Evolutionary conservation across 1,140 invertebrate genomes (phyloP), one percentile per base, ranked within the genome.

Genomic region (Caenorhabditis remanei): DNA sequence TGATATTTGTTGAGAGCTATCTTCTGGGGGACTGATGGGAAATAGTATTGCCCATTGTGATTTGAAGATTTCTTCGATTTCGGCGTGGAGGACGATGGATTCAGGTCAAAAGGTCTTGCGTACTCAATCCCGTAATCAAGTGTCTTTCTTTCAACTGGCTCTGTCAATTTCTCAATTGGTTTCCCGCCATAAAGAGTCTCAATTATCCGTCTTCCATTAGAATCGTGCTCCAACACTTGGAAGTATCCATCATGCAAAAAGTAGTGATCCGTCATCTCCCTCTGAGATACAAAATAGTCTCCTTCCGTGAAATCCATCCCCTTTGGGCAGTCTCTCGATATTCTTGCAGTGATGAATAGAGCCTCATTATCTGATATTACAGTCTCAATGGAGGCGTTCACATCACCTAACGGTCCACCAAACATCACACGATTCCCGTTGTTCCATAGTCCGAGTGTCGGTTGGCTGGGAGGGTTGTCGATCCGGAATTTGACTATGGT

Each of bases 141-240:
- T 0, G 32, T 32, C 32, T 32, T 32, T 32, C 32, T 32, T 32
- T 32, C 32, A 32, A 2, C 32, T 32, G 32, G 32, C 32, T 32
- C 32, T 2, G 32, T 32, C 32, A 32, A 32, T 32, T 32, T 32
- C 13, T 79, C 46, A n/a, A 79, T 16, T 11, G 71, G 46, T 14
- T 50, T 14, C 24, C 19, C 71, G 50, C 71, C 71, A n/a, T 79
- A 79, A 6, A 79, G 24, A 8, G 71, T 79, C 71, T 79, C 71
- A 6, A 79, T 79, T 24, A 79, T 79, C 14, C n/a, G n/a, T 24
- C 71, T 79, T 50, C 71, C 71, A 79, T 79, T 79, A 43, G 13
- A 53, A 24, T 24, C 46, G 9, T 16, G 71, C 13, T 48, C 46
- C 46, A 79, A 24, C 9, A 21, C 40, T 24, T 50, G 32, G 19